Conservation (phyloP, 2,888 invertebrate genomes). For the Meiosimyza platycephala region DNA sequence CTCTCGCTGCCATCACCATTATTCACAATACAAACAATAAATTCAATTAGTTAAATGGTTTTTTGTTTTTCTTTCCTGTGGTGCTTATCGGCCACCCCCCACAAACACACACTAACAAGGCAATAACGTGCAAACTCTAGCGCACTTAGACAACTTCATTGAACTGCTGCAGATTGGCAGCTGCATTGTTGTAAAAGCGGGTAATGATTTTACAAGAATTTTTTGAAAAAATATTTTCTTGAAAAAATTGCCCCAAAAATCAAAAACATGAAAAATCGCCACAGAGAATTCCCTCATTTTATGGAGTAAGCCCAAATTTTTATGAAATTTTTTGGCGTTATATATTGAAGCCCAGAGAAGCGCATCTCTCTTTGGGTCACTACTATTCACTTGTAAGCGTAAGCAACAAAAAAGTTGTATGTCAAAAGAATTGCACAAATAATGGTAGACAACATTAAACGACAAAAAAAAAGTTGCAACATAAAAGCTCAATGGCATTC, state of each 20-base stretch:
- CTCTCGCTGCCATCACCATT: neutral
- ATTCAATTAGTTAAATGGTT: constrained; percentile 42
- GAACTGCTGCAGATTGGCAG: neutral
- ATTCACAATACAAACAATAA: constrained; percentile 34
- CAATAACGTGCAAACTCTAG: neutral
- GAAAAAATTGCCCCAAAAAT: neutral
- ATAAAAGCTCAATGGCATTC: no score
- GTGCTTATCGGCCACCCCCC: constrained; percentile 12
- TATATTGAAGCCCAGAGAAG: no score
- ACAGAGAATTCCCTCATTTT: no score
- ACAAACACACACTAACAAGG: constrained; percentile 10
- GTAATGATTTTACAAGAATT: constrained; percentile 15
- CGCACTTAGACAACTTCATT: neutral
- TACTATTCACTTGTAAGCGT: no score
- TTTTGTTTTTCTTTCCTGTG: constrained; percentile 10
- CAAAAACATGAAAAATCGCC: no score
- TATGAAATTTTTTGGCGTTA: no score
- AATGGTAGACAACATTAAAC: no score
- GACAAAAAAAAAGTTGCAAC: no score
- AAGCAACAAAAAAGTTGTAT: no score
- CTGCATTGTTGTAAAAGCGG: neutral
- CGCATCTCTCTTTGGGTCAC: no score
- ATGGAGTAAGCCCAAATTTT: no score
- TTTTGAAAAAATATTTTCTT: neutral
- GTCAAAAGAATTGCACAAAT: no score